Base-by-base conservation (phyloP, 1,140 invertebrate genomes). In the Helicoverpa armigera region DNA sequence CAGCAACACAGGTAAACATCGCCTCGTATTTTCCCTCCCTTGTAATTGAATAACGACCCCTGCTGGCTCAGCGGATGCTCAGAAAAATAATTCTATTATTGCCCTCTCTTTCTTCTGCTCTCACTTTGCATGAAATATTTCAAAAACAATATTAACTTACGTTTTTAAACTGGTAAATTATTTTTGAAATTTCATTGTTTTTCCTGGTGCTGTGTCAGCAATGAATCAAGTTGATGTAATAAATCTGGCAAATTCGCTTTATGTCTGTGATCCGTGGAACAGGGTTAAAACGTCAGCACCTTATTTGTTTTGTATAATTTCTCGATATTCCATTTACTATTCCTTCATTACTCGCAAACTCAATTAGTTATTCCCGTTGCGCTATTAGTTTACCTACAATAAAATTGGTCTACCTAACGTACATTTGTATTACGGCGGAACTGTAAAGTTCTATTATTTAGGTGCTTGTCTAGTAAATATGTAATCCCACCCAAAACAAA, bases 1-100 rank as follows among this genome's bases (percentile, higher is more conserved):
- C 87, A 85, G 85, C 87, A 85, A 80, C 85, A 81, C 88, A 92
- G 86, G 87, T 87, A 90, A 90, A 88, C 86, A 90, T 79, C 83
- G 74, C 69, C 76, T 80, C 83, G 82, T 83, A 89, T 89, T 89
- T 90, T 88, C 82, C 77, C 84, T 86, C 86, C 86, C 84, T 85
- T 87, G 76, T 91, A 91, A 91, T 91, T 91, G 88, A 90, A 91
- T 90, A 88, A 91, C 90, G 86, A 87, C 84, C 86, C 88, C 85
- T 82, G 87, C 85, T 85, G 86, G 82, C 81, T 82, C 86, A 82
- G 78, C 85, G 88, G 88, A 88, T 87, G 88, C 85, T 90, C 79
- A 85, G 85, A 88, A 91, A 89, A 89, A 89, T 91, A 90, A 91
- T 90, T 91, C 84, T 84, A 88, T 91, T 90, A 91, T 90, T 79